Percentiles rank a stretch among this genome's conserved stretches.
Evolutionary conservation across 2,797 vertebrate species (phyloP).

Genomic region (Cossypha caffra): DNA sequence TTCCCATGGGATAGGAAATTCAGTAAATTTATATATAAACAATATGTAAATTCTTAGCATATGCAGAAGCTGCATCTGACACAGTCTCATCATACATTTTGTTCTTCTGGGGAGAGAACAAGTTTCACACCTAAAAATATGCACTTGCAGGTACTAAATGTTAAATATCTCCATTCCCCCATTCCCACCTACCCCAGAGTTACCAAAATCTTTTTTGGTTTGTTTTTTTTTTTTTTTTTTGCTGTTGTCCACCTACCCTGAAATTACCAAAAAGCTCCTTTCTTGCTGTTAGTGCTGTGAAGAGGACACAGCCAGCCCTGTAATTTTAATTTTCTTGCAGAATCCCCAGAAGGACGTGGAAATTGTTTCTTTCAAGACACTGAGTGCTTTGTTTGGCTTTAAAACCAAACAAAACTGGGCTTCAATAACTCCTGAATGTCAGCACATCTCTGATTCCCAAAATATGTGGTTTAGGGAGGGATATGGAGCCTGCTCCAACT

Average conservation of each 20-base stretch:
- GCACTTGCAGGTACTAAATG: neutral
- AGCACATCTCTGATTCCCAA: conserved; percentile 18
- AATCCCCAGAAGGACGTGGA: accelerated
- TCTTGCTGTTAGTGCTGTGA: neutral
- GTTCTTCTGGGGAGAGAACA: neutral
- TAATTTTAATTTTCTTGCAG: neutral
- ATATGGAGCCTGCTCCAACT: neutral
- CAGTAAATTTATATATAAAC: neutral
- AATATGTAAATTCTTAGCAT: neutral
- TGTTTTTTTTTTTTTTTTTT: neutral
- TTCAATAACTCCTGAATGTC: conserved; percentile 46
- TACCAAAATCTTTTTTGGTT: neutral
- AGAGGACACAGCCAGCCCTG: neutral
- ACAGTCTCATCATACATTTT: neutral
- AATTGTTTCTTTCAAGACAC: neutral
- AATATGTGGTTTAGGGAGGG: neutral
- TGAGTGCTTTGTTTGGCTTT: neutral
- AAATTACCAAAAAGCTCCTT: neutral
- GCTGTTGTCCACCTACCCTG: neutral
- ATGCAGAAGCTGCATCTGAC: neutral
- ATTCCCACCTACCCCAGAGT: neutral
- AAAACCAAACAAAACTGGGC: neutral
- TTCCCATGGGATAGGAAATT: neutral
- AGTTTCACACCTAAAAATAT: neutral
- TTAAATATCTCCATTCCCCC: neutral